Percentiles rank a stretch among this genome's conserved stretches.
phyloP scores from a whole-genome alignment of 2,113 vertebrate genomes.

The Psilopogon haemacephalus region DNA sequence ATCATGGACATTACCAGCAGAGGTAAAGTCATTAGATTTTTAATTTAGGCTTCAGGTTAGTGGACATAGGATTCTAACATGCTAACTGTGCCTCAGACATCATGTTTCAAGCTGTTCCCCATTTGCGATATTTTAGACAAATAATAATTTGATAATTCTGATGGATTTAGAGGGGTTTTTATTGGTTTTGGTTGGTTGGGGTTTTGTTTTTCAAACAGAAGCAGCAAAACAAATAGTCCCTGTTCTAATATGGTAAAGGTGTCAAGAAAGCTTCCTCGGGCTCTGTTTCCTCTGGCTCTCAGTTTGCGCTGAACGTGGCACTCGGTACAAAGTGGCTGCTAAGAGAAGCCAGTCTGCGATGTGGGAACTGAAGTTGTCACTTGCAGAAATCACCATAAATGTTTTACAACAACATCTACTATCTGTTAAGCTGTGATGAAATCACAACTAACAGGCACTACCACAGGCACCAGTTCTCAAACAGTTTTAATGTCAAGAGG shows the following conservation, averaged over 20 bases:
- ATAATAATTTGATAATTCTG: background rate
- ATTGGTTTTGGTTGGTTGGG: background rate
- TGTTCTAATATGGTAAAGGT: background rate
- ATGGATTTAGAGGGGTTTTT: background rate
- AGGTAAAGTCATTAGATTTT: background rate
- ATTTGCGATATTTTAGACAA: background rate
- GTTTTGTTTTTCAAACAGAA: background rate
- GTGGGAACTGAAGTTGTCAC: background rate
- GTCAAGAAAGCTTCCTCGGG: background rate
- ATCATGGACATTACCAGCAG: background rate
- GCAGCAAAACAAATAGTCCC: background rate
- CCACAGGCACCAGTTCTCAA: conserved; percentile 10
- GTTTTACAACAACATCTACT: conserved; percentile 14
- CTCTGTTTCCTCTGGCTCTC: background rate
- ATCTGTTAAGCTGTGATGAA: background rate
- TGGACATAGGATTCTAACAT: background rate
- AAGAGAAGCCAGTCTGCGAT: background rate
- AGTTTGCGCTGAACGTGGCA: background rate
- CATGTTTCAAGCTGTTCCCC: fast-evolving
- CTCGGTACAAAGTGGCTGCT: background rate
- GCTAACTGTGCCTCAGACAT: background rate
- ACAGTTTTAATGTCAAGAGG: conserved; percentile 20
- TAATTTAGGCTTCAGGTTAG: background rate
- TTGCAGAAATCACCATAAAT: conserved; percentile 1
- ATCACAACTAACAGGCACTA: conserved; percentile 27